Evolutionary conservation across 1,140 invertebrate species (phyloP).

Genomic region (Drosophila quadrilineata): DNA sequence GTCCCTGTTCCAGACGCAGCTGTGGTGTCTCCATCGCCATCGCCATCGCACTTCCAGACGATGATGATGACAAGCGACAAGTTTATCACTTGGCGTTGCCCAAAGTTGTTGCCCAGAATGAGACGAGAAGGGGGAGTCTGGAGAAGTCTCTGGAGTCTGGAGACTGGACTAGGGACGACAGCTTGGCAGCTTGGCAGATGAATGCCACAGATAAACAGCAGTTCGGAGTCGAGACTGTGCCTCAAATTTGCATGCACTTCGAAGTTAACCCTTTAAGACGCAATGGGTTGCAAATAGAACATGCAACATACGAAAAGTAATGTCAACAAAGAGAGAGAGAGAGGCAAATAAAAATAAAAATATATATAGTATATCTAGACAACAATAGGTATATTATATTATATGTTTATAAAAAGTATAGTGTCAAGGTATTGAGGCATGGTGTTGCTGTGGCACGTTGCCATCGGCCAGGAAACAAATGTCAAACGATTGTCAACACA

Average conservation of each 20-base stretch:
- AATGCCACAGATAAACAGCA: too few species aligned
- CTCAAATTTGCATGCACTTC: constrained; percentile 52
- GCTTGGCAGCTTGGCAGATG: too few species aligned
- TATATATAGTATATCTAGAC: not conserved
- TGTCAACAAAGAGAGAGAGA: constrained; percentile 39
- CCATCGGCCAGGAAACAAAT: constrained; percentile 56
- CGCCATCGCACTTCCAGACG: too few species aligned
- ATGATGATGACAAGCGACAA: constrained; percentile 67
- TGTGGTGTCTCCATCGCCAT: too few species aligned
- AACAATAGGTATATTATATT: too few species aligned
- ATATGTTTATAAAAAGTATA: constrained; percentile 50
- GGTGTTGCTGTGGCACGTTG: constrained; percentile 3
- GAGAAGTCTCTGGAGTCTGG: constrained; percentile 11
- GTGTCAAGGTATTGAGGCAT: constrained; percentile 11
- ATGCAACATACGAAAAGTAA: constrained; percentile 29
- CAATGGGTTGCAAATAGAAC: constrained; percentile 15
- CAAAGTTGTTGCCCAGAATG: constrained; percentile 12
- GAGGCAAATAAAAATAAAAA: not conserved
- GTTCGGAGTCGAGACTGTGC: constrained; percentile 4
- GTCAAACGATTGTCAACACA: constrained; percentile 45
- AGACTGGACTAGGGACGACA: not conserved
- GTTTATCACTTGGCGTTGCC: constrained; percentile 65
- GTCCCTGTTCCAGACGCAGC: not conserved
- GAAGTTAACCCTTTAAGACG: constrained; percentile 38
- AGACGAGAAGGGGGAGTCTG: constrained; percentile 41